phyloP scores from a whole-genome alignment of 2,113 vertebrate species.

The Nansenia antarctica region DNA sequence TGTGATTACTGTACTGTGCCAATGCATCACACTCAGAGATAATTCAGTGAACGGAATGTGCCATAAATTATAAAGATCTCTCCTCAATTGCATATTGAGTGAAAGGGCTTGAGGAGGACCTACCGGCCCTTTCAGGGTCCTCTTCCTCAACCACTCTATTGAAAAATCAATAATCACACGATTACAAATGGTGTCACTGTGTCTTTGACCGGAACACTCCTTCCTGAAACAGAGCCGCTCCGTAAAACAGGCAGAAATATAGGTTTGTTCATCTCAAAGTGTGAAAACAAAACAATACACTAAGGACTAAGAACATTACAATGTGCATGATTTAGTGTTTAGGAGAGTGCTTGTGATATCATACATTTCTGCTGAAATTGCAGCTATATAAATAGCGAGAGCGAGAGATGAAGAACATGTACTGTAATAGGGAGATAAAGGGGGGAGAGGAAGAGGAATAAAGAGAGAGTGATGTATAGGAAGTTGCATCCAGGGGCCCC shows the following conservation, averaged over 20 bases:
- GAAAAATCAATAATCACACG: background rate
- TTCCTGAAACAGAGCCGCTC: background rate
- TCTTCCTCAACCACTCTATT: background rate
- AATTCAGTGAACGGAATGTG: conserved; percentile 47
- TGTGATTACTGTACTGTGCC: conserved; percentile 57
- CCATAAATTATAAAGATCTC: conserved; percentile 43
- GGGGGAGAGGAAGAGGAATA: conserved; percentile 19
- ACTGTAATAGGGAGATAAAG: background rate
- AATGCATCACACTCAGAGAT: conserved; percentile 63
- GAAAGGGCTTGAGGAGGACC: conserved; percentile 4
- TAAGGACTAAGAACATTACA: too few relatives aligned
- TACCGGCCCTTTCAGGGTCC: background rate
- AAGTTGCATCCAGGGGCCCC: background rate
- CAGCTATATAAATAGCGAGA: background rate
- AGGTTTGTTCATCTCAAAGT: background rate
- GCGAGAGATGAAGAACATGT: background rate
- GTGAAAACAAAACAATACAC: too few relatives aligned
- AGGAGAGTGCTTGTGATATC: background rate
- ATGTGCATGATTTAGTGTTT: too few relatives aligned
- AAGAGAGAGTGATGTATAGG: conserved; percentile 6
- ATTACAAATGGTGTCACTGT: background rate
- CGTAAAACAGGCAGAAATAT: background rate
- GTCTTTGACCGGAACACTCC: background rate
- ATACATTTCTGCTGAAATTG: background rate
- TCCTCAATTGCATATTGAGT: conserved; percentile 36